Conservation (phyloP, 2,797 vertebrate species). For the Mormyrops boulengeri region DNA sequence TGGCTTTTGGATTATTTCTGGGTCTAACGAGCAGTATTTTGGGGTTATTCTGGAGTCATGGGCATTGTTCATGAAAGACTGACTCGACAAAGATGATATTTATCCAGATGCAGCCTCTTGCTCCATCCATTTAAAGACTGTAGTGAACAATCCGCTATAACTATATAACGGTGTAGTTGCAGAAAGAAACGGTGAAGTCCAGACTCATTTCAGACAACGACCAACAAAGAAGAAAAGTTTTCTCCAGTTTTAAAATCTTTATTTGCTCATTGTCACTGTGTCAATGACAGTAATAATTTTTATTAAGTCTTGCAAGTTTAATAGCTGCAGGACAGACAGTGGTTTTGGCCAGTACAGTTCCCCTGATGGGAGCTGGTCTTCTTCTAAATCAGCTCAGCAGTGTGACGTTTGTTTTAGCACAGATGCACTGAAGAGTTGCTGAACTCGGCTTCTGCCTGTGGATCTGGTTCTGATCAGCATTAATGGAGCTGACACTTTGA, state of each 20-base stretch:
- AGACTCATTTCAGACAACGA: conserved; percentile 20
- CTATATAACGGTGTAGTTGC: conserved; percentile 35
- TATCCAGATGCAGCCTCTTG: too few relatives aligned
- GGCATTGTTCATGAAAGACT: conserved; percentile 24
- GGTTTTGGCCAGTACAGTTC: conserved; percentile 32
- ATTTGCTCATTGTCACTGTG: neutral
- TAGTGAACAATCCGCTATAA: neutral
- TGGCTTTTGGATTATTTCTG: conserved; percentile 38
- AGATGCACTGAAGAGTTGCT: conserved; percentile 43
- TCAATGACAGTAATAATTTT: conserved; percentile 34
- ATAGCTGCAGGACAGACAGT: conserved; percentile 26
- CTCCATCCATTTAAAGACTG: too few relatives aligned
- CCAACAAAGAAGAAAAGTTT: neutral
- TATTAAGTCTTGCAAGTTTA: conserved; percentile 40
- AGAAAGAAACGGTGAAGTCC: conserved; percentile 21
- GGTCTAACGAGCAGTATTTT: conserved; percentile 16
- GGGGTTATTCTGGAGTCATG: conserved; percentile 21
- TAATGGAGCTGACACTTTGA: conserved; percentile 47
- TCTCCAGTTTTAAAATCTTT: conserved; percentile 5
- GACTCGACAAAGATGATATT: too few relatives aligned
- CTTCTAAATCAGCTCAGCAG: conserved; percentile 51
- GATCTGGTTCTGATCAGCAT: conserved; percentile 45
- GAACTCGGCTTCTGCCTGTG: conserved; percentile 32
- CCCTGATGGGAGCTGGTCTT: conserved; percentile 46
- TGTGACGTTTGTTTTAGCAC: conserved; percentile 54